Evolutionary conservation across 2,113 vertebrate genomes (phyloP).

Genomic region (Piaya cayana): DNA sequence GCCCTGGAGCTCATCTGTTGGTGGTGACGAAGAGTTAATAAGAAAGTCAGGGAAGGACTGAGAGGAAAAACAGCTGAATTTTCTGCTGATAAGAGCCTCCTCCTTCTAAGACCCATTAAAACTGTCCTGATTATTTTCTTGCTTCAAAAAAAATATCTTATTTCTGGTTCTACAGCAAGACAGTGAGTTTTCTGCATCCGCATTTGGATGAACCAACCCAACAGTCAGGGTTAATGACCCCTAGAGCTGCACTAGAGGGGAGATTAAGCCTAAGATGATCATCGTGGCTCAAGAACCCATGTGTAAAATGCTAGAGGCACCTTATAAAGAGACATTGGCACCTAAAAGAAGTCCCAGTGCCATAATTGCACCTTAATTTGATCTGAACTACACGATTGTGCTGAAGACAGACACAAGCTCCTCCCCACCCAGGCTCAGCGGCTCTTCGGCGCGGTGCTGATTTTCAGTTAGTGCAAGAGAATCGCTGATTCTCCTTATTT

Average conservation of each 20-base stretch:
- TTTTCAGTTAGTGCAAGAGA: neutral
- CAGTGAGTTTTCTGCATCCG: neutral
- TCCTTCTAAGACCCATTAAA: neutral
- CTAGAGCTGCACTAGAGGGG: neutral
- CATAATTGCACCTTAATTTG: neutral
- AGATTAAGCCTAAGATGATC: neutral
- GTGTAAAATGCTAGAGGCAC: neutral
- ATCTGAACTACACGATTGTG: neutral
- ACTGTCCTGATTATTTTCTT: neutral
- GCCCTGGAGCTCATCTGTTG: accelerated
- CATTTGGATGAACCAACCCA: neutral
- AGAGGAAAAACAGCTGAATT: neutral
- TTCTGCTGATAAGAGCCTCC: neutral
- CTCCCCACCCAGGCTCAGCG: neutral
- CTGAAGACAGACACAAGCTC: neutral
- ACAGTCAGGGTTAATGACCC: neutral
- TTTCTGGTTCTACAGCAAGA: neutral
- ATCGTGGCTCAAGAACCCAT: neutral
- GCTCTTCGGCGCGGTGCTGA: neutral
- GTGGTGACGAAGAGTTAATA: neutral
- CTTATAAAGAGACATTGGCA: neutral
- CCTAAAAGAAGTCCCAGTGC: accelerated
- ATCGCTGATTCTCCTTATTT: neutral
- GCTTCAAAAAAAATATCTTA: neutral
- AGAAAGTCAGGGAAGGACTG: neutral